phyloP scores from a whole-genome alignment of 1,140 invertebrate genomes.

The Pachyrhynchus sulphureomaculatus region DNA sequence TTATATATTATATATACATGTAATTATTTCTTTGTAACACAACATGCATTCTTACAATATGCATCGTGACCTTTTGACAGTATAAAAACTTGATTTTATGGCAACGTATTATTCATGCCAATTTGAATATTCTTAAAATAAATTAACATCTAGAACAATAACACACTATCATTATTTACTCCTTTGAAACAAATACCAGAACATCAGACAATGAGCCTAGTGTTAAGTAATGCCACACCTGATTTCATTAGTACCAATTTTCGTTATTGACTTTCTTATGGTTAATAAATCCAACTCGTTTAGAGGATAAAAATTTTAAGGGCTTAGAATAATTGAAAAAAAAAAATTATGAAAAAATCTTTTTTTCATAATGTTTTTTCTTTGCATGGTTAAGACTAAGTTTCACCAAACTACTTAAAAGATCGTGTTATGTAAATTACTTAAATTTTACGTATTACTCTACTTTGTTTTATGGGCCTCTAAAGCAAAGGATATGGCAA shows the following conservation, averaged over 20 bases:
- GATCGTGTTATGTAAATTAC: no score
- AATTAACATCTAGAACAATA: conserved; percentile 10
- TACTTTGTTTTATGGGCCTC: no score
- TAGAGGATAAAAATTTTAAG: not conserved
- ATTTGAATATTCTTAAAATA: not conserved
- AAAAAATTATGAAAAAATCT: no score
- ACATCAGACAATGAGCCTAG: not conserved
- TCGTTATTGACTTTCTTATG: not conserved
- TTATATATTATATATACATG: no score
- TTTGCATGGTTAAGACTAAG: no score
- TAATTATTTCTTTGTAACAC: no score
- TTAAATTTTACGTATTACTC: no score
- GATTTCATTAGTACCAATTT: not conserved
- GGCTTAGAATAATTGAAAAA: not conserved
- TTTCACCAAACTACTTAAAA: no score
- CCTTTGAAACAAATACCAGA: not conserved
- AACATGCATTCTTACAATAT: no score
- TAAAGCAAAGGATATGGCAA: no score
- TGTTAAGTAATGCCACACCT: conserved; percentile 1
- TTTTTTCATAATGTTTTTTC: no score
- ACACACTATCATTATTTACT: conserved; percentile 6
- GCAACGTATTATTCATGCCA: not conserved
- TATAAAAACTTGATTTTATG: not conserved
- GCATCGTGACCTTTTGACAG: not conserved
- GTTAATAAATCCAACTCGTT: not conserved